phyloP scores from a whole-genome alignment of 2,888 invertebrate species.

The Exocentrus adspersus region DNA sequence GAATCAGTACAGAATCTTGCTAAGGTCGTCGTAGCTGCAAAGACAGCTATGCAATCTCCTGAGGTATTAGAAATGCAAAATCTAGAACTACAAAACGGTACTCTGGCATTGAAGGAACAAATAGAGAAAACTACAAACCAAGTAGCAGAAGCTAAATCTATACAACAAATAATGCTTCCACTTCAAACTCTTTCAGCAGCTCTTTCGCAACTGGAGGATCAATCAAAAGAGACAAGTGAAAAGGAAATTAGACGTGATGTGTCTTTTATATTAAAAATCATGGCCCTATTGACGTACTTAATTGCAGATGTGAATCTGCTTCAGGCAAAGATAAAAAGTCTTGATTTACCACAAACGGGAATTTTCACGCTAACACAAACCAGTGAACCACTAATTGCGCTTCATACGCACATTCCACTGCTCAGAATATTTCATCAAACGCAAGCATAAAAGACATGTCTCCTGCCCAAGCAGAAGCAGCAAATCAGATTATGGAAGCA shows the following conservation, averaged over 20 bases:
- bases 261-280: not conserved
- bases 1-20: conserved; percentile 33
- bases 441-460: conserved; percentile 25
- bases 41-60: conserved; percentile 21
- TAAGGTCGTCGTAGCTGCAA: conserved; percentile 27
- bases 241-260: not conserved
- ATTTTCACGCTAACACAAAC: conserved; percentile 42
- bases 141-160: conserved; percentile 10
- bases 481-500: conserved; percentile 23
- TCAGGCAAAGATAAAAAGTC: conserved; percentile 24
- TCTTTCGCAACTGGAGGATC: conserved; percentile 24
- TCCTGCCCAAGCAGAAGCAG: conserved; percentile 19
- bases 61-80: conserved; percentile 32
- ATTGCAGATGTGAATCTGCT: conserved; percentile 33
- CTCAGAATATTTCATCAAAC: not conserved
- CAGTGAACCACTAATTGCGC: conserved; percentile 16
- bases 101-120: conserved; percentile 35
- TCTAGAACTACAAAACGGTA: conserved; percentile 38
- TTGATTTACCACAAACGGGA: conserved; percentile 41
- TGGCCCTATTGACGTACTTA: conserved; percentile 23
- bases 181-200: conserved; percentile 9
- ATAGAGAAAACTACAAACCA: conserved; percentile 19
- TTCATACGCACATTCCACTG: not conserved
- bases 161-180: conserved; percentile 9
- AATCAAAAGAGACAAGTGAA: not conserved